phyloP scores from a whole-genome alignment of 2,113 vertebrate species.

The Columbina picui region DNA sequence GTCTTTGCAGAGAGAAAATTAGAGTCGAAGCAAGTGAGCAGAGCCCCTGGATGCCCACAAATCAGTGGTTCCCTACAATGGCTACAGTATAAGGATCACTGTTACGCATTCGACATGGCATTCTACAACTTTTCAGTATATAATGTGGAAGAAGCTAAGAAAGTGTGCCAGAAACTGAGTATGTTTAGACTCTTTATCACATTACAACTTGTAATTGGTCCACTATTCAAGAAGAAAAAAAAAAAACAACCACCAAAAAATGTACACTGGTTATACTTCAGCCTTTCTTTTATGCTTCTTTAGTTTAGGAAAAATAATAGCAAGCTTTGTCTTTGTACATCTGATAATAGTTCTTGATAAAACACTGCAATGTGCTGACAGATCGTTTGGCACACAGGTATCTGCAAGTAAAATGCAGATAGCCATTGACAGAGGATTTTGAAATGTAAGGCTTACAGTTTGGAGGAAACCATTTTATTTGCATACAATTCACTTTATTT shows the following conservation, averaged over 20 bases:
- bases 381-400: not conserved
- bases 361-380: not conserved
- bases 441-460: not conserved
- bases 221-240: not conserved
- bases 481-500: not conserved
- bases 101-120: constrained; percentile 84
- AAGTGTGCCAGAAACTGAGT: constrained; percentile 85
- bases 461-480: not conserved
- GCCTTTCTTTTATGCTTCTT: not conserved
- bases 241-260: not conserved
- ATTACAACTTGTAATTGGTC: not conserved
- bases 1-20: constrained; percentile 62
- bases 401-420: not conserved
- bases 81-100: constrained; percentile 85
- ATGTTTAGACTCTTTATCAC: constrained; percentile 39
- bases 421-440: not conserved
- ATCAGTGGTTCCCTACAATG: constrained; percentile 71
- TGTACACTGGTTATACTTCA: not conserved
- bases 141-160: constrained; percentile 77
- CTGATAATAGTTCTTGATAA: not conserved
- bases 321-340: not conserved
- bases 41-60: constrained; percentile 77
- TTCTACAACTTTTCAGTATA: constrained; percentile 86
- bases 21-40: not conserved
- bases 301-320: not conserved